Evolutionary conservation across 2,888 invertebrate genomes (phyloP).

Genomic region (Caenorhabditis sp.): DNA sequence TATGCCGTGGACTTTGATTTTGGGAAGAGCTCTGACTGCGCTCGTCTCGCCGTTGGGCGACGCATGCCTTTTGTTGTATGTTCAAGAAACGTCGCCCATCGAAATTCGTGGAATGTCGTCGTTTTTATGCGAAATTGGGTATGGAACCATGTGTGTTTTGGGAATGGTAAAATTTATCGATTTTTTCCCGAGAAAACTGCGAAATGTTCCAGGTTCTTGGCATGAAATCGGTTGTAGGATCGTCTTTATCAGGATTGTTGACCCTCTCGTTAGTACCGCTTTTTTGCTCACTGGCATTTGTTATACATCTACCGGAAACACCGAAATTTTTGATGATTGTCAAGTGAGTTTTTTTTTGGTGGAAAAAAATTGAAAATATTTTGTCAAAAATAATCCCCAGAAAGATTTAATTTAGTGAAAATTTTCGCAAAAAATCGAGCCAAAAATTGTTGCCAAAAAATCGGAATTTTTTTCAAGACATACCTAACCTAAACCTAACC

Average conservation of each 20-base stretch:
- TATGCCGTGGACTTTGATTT: constrained; percentile 56
- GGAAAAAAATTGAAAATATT: too few relatives aligned
- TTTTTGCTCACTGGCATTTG: constrained; percentile 49
- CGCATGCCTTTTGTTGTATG: constrained; percentile 60
- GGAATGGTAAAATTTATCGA: too few relatives aligned
- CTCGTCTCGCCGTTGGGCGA: constrained; percentile 60
- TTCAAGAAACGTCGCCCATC: constrained; percentile 62
- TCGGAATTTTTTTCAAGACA: too few relatives aligned
- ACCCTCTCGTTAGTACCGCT: constrained; percentile 58
- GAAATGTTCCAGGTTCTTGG: too few relatives aligned
- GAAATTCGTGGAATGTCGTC: constrained; percentile 58
- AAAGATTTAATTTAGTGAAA: too few relatives aligned
- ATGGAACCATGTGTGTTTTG: constrained; percentile 61
- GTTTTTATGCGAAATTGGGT: constrained; percentile 65
- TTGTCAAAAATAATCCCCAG: too few relatives aligned
- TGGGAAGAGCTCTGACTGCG: constrained; percentile 58
- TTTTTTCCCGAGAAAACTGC: too few relatives aligned
- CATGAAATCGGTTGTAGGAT: constrained; percentile 60
- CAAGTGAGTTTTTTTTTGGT: constrained; percentile 29
- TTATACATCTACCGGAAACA: constrained; percentile 61
- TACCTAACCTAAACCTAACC: too few relatives aligned
- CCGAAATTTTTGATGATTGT: constrained; percentile 63
- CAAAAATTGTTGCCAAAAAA: too few relatives aligned
- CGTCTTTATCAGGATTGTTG: constrained; percentile 52
- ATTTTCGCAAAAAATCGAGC: too few relatives aligned